Evolutionary conservation across 2,888 invertebrate genomes (phyloP).

Genomic region (Caenorhabditis sp.): DNA sequence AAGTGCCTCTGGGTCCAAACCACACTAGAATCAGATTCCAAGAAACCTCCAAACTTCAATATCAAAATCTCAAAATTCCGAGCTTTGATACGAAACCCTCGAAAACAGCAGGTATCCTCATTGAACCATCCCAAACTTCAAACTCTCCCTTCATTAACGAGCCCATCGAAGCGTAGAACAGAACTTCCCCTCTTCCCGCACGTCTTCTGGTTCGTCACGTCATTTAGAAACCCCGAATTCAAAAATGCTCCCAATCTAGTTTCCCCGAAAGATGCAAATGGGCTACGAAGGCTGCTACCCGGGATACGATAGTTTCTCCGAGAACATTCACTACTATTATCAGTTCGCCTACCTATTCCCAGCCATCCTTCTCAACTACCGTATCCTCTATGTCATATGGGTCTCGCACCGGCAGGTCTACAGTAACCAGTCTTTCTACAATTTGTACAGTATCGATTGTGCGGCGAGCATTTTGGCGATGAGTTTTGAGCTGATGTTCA

Average conservation of each 20-base stretch:
- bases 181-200: background rate
- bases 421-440: conserved; percentile 49
- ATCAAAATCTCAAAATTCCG: no score
- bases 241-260: background rate
- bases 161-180: no score
- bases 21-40: no score
- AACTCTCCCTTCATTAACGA: background rate
- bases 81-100: no score
- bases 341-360: conserved; percentile 38
- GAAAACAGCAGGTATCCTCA: background rate
- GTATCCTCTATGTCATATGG: conserved; percentile 56
- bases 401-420: conserved; percentile 52
- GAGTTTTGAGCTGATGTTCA: conserved; percentile 23
- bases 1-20: no score
- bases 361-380: conserved; percentile 47
- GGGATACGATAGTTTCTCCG: conserved; percentile 6
- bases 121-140: background rate
- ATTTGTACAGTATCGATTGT: conserved; percentile 51
- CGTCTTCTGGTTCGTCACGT: background rate
- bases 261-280: conserved; percentile 37
- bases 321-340: conserved; percentile 48
- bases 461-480: conserved; percentile 34
- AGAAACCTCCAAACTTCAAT: no score
- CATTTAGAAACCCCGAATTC: background rate
- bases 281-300: conserved; percentile 27